Percentiles rank a stretch among this genome's conserved stretches.
Conservation (phyloP, 1,140 invertebrate genomes). For the Platyscapa corneri region DNA sequence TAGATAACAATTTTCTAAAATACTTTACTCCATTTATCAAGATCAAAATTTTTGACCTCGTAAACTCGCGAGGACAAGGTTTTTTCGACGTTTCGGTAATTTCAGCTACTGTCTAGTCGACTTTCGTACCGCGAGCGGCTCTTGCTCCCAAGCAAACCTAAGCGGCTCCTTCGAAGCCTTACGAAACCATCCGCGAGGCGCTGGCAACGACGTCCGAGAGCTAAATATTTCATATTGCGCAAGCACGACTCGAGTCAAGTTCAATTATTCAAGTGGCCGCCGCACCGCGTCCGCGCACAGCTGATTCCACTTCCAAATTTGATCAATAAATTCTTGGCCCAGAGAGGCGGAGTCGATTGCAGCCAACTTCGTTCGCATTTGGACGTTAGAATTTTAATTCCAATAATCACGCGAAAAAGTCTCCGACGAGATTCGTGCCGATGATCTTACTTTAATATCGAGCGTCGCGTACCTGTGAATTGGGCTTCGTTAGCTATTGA, state of each 20-base stretch:
- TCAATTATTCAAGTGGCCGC: conserved; percentile 28
- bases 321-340: conserved; percentile 5
- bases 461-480: too few relatives aligned
- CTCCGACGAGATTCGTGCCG: too few relatives aligned
- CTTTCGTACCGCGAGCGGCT: neutral
- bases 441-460: neutral
- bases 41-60: too few relatives aligned
- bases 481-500: too few relatives aligned
- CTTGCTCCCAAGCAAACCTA: conserved; percentile 23
- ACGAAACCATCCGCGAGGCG: conserved; percentile 9
- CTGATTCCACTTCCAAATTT: neutral
- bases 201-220: neutral
- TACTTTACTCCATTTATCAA: too few relatives aligned
- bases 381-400: neutral
- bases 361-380: neutral
- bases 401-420: neutral
- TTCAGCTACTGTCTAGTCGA: neutral
- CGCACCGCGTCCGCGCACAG: neutral
- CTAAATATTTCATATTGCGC: conserved; percentile 29
- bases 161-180: neutral
- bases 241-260: conserved; percentile 36
- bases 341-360: conserved; percentile 5
- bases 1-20: too few relatives aligned
- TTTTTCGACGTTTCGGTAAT: neutral
- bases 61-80: neutral